These are phyloP conservation scores for Tenthredo mesomela DNA, from an alignment of 2,888 invertebrate genomes.

Conservation along the genomic window DNA sequence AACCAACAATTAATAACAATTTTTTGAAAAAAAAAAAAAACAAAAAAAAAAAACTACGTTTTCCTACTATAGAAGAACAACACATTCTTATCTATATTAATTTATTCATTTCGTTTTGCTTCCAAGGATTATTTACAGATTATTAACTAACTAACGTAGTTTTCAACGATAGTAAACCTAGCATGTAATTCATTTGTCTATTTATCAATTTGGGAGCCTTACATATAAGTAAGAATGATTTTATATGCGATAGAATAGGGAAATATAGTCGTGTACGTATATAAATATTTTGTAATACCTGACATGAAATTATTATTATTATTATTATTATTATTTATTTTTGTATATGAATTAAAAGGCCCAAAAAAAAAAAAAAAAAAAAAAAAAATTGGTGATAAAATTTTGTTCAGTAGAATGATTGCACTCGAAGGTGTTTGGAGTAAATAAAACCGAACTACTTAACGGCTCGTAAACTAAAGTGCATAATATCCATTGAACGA, in stretches of 20 bases:
- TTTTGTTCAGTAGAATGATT: constrained; percentile 21
- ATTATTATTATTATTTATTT: neutral
- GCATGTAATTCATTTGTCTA: neutral
- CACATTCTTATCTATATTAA: too few relatives aligned
- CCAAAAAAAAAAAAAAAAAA: neutral
- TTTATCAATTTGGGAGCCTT: too few relatives aligned
- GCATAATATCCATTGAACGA: constrained; percentile 58
- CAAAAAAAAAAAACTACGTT: too few relatives aligned
- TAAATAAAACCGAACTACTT: constrained; percentile 67
- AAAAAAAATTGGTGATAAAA: neutral
- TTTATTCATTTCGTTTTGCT: neutral
- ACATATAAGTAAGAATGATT: too few relatives aligned
- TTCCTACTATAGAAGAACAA: too few relatives aligned
- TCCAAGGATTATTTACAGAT: neutral
- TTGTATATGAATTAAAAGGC: neutral
- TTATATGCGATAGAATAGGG: neutral
- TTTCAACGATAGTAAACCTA: neutral
- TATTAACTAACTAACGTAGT: neutral
- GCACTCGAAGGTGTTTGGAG: constrained; percentile 44
- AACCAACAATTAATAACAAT: neutral
- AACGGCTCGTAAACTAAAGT: constrained; percentile 67
- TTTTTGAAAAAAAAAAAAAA: too few relatives aligned
- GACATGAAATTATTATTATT: neutral
- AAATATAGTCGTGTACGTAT: neutral
- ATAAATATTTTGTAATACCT: neutral